Base-by-base conservation (phyloP, 2,797 vertebrate species). In the Poeciliopsis paucimaculata region DNA sequence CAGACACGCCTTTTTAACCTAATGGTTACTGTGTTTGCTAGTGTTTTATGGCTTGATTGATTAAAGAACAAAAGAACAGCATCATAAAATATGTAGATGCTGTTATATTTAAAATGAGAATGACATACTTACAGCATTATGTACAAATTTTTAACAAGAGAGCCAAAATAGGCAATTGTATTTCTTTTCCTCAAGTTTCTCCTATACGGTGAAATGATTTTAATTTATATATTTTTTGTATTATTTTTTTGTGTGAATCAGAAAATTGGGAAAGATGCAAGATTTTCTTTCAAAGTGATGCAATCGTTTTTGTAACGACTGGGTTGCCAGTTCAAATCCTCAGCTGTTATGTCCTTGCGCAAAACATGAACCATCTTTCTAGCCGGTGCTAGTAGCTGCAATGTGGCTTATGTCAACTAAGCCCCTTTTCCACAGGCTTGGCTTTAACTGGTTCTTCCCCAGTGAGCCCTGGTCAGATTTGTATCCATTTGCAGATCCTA, bases 11-110 rank as follows among this genome's bases (percentile, higher is more conserved):
- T 53, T 81, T 78, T 28, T 39, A 41, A 49, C 41, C 26, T 57
- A 75, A 70, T 74, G 77, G 77, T 79, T 78, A 64, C 31, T 62
- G 84, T 72, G 75, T 45, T 79, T 62, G 77, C 62, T 73, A 39
- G 53, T 64, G 45, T 83, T 78, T 77, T 49, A 80, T n/a, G 12
- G 41, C 26, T 71, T 28, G 68, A 41, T 45, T 26, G 8, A n/a
- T 70, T 70, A 70, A 5, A 70, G 23, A 43, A 15, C 11, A 45
- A 45, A 71, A 28, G 2, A 68, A 15, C 39, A 39, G 11, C 20
- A 23, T 41, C 13, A 11, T 5, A 71, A 28, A 71, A 5, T 71
- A 26, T 28, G 41, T 7, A 71, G 3, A 45, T 39, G 20, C 49
- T 9, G 20, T 23, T 20, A 5, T 41, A 26, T 41, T 41, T 23